Evolutionary conservation across 2,888 invertebrate species (phyloP).

Genomic region (Coleophora deauratella): DNA sequence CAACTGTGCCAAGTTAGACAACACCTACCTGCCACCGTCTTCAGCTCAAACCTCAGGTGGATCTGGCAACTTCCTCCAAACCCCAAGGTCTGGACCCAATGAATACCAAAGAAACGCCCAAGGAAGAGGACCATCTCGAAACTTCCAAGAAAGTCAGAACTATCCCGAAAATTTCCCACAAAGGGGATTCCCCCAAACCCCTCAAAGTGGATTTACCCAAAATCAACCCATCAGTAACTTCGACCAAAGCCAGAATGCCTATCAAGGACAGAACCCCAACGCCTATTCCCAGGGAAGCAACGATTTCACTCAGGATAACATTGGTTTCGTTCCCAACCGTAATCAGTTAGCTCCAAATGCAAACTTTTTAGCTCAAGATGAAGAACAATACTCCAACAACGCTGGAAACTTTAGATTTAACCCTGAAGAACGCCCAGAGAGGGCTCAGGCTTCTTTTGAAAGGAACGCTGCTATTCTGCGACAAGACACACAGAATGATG

Average conservation of each 20-base stretch:
- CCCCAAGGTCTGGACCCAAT: conserved; percentile 25
- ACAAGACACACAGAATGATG: conserved; percentile 50
- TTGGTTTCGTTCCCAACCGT: conserved; percentile 14
- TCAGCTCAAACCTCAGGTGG: conserved; percentile 40
- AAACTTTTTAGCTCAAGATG: too few species aligned
- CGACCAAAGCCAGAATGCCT: not conserved
- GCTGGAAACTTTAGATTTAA: conserved; percentile 10
- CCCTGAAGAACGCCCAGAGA: conserved; percentile 32
- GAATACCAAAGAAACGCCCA: conserved; percentile 2
- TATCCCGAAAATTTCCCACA: conserved; percentile 18
- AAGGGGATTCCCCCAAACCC: conserved; percentile 18
- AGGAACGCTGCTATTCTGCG: conserved; percentile 58
- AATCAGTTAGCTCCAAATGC: not conserved
- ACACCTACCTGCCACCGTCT: conserved; percentile 52
- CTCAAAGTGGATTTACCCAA: conserved; percentile 5
- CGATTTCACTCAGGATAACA: conserved; percentile 13
- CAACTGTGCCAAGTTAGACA: conserved; percentile 52
- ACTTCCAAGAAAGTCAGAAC: conserved; percentile 5
- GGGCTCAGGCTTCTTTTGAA: conserved; percentile 50
- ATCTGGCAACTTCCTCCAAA: conserved; percentile 38
- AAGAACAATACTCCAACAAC: conserved; percentile 19
- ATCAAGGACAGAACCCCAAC: not conserved
- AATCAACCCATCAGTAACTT: not conserved
- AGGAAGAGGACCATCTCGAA: conserved; percentile 4
- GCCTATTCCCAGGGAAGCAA: not conserved